Evolutionary conservation across 1,140 invertebrate species (phyloP).

Genomic region (Capitella teleta): DNA sequence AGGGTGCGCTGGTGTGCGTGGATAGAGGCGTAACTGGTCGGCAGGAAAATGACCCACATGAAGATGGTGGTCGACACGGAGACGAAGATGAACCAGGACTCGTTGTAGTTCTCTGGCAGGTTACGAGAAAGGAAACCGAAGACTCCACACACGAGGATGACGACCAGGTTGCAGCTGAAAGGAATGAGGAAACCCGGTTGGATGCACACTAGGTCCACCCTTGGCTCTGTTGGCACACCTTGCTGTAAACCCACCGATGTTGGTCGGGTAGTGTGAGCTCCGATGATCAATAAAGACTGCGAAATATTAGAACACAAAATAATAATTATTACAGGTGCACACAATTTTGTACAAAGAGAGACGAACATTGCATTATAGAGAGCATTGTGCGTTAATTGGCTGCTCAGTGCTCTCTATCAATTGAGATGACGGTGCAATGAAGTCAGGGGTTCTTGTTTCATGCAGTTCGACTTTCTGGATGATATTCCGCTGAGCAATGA

Average conservation of each 20-base stretch:
- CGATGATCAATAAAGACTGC: no score
- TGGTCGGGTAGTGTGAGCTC: neutral
- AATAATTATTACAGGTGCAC: no score
- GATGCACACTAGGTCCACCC: slow-evolving; percentile 16
- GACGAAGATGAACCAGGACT: slow-evolving; percentile 29
- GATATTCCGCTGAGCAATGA: no score
- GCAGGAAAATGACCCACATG: slow-evolving; percentile 29
- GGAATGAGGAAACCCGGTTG: slow-evolving; percentile 7
- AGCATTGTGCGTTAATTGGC: no score
- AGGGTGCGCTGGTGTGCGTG: slow-evolving; percentile 14
- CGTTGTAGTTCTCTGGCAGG: slow-evolving; percentile 33
- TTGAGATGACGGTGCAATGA: no score
- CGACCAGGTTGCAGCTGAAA: slow-evolving; percentile 71
- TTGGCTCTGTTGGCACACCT: slow-evolving; percentile 6
- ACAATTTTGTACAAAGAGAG: no score
- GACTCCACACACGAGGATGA: slow-evolving; percentile 75
- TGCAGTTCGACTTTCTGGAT: no score
- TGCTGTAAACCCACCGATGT: slow-evolving; percentile 1
- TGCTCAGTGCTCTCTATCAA: no score
- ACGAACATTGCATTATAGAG: no score
- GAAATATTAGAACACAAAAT: no score
- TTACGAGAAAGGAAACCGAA: slow-evolving; percentile 61
- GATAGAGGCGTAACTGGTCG: slow-evolving; percentile 20
- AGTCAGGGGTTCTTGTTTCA: no score
- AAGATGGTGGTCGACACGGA: slow-evolving; percentile 29